phyloP scores from a whole-genome alignment of 2,113 vertebrate genomes.

The Xenopus laevis region DNA sequence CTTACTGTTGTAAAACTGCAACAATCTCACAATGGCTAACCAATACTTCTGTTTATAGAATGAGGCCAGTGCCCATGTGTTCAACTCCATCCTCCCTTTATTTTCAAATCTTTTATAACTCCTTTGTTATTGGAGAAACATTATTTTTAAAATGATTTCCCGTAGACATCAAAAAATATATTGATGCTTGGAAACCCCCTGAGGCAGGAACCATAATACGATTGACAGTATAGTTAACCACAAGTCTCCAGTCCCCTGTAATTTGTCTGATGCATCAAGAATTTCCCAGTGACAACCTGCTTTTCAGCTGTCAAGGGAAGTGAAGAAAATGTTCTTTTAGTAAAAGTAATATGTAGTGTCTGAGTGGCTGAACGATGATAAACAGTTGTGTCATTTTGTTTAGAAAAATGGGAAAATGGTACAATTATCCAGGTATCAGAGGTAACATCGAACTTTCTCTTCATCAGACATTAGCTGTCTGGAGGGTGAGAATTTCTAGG shows the following conservation, averaged over 20 bases:
- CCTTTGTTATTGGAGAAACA: no score
- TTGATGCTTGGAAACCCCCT: slow-evolving; percentile 20
- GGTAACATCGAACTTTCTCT: no score
- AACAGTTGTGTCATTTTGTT: background rate
- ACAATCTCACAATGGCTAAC: no score
- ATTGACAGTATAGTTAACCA: slow-evolving; percentile 12
- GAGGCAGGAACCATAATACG: background rate
- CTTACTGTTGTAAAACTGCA: no score
- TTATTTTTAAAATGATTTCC: slow-evolving; percentile 33
- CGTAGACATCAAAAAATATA: slow-evolving; percentile 10
- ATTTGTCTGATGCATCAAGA: slow-evolving; percentile 23
- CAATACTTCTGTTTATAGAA: no score
- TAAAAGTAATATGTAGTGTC: slow-evolving; percentile 19
- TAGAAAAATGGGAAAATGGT: no score
- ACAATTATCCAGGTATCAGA: no score
- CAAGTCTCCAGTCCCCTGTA: slow-evolving; percentile 1
- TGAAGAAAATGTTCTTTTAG: slow-evolving; percentile 18
- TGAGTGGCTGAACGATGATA: background rate
- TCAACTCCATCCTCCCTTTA: no score
- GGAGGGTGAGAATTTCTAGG: no score
- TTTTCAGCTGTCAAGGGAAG: background rate
- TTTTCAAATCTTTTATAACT: no score
- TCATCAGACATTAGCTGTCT: no score
- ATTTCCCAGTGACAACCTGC: background rate
- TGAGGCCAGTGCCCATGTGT: no score